Evolutionary conservation across 2,797 vertebrate species (phyloP).

Genomic region (Choloepus didactylus): DNA sequence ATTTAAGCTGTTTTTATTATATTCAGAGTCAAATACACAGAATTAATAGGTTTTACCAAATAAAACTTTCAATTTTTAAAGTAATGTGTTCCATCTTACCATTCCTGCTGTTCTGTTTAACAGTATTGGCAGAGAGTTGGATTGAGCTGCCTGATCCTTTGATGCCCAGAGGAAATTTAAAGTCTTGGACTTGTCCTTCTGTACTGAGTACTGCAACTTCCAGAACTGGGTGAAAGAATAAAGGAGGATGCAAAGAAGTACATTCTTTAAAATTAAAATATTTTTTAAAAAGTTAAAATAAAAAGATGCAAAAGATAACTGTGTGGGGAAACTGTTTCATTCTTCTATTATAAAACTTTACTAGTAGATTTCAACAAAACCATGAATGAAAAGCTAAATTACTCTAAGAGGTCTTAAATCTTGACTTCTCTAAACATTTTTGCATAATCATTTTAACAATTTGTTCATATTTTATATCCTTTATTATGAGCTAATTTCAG

Average conservation of each 20-base stretch:
- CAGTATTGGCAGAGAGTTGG: slow-evolving; percentile 97
- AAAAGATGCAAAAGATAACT: slow-evolving; percentile 51
- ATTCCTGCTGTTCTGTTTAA: slow-evolving; percentile 99
- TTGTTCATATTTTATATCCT: not conserved
- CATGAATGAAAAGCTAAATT: not conserved
- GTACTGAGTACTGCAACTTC: slow-evolving; percentile 98
- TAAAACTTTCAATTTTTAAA: slow-evolving; percentile 22
- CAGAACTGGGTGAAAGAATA: slow-evolving; percentile 90
- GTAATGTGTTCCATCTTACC: slow-evolving; percentile 89
- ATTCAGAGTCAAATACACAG: not conserved
- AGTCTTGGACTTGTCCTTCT: slow-evolving; percentile 98
- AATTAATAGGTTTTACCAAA: slow-evolving; percentile 38
- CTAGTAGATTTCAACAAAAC: slow-evolving; percentile 69
- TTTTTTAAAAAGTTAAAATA: slow-evolving; percentile 33
- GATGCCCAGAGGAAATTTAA: slow-evolving; percentile 97
- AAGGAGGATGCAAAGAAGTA: not conserved
- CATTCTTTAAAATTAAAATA: not conserved
- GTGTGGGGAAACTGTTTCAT: slow-evolving; percentile 23
- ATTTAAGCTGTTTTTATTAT: not conserved
- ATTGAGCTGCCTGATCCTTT: slow-evolving; percentile 95
- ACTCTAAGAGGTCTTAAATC: not conserved
- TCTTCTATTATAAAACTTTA: slow-evolving; percentile 24
- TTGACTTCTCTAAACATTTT: not conserved
- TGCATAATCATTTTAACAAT: not conserved
- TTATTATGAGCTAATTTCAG: slow-evolving; percentile 13